Conservation (phyloP, 1,140 invertebrate genomes). For the Conus ventricosus region DNA sequence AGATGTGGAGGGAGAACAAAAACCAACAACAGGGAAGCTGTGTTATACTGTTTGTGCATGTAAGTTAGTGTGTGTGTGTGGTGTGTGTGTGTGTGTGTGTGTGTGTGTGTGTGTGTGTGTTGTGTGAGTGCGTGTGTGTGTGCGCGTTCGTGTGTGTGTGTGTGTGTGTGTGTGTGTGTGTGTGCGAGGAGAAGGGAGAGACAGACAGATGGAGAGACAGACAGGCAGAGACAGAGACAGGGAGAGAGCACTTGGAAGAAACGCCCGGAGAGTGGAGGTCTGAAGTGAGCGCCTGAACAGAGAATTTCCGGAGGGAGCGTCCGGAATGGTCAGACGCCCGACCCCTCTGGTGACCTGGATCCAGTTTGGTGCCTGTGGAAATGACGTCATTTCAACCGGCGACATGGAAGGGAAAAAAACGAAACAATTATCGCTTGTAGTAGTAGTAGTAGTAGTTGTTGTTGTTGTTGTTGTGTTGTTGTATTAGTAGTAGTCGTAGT, state of each 20-base stretch:
- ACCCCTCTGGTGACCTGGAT: too few relatives aligned
- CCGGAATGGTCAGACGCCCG: neutral
- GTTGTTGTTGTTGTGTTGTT: neutral
- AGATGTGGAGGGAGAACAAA: too few relatives aligned
- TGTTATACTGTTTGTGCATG: neutral
- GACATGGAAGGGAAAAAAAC: too few relatives aligned
- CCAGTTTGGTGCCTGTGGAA: neutral
- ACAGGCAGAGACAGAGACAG: too few relatives aligned
- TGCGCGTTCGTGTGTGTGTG: neutral
- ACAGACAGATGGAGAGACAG: too few relatives aligned
- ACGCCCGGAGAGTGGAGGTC: neutral
- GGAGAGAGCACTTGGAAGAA: neutral
- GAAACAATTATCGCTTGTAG: too few relatives aligned
- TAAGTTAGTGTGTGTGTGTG: too few relatives aligned
- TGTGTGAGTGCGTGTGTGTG: neutral
- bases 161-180: neutral
- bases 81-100: too few relatives aligned
- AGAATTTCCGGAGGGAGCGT: neutral
- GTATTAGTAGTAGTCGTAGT: too few relatives aligned
- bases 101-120: neutral
- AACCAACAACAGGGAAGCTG: neutral
- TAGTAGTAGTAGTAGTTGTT: too few relatives aligned
- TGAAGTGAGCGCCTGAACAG: neutral
- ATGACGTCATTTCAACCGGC: neutral
- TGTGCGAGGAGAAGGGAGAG: too few relatives aligned